Conservation (phyloP, 2,888 invertebrate species). For the Blera fallax region DNA sequence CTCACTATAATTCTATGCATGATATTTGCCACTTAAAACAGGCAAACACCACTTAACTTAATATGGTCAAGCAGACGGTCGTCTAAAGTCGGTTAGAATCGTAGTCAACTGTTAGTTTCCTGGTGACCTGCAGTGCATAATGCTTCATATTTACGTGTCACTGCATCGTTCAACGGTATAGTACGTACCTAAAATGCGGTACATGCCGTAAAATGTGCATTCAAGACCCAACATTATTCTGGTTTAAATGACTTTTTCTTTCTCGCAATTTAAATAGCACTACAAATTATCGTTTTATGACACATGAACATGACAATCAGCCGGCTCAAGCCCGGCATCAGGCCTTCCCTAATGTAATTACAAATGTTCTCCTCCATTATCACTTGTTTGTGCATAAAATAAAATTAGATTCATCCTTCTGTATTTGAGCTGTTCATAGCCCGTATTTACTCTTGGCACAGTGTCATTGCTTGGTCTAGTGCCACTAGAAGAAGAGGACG, state of each 20-base stretch:
- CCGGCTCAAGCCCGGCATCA: conserved; percentile 45
- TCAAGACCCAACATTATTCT: background rate
- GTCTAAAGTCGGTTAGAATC: too few relatives aligned
- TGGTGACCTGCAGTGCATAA: too few relatives aligned
- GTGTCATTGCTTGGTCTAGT: conserved; percentile 40
- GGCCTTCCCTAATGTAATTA: conserved; percentile 41
- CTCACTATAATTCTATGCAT: too few relatives aligned
- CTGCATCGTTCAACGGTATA: background rate
- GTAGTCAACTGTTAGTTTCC: too few relatives aligned
- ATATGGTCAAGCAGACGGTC: too few relatives aligned
- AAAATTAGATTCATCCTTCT: background rate
- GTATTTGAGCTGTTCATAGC: conserved; percentile 7
- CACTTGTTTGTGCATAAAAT: background rate
- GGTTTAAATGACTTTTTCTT: conserved; percentile 34
- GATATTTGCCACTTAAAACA: too few relatives aligned
- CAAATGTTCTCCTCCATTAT: background rate
- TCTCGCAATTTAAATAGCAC: conserved; percentile 25
- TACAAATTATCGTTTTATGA: conserved; percentile 31
- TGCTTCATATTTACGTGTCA: background rate
- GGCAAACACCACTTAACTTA: too few relatives aligned
- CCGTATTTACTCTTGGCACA: conserved; percentile 5
- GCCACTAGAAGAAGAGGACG: conserved; percentile 2
- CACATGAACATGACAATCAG: conserved; percentile 54
- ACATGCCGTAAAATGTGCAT: background rate
- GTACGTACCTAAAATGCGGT: background rate